Base-by-base conservation (phyloP, 2,797 vertebrate species). In the Diplodus sargus region DNA sequence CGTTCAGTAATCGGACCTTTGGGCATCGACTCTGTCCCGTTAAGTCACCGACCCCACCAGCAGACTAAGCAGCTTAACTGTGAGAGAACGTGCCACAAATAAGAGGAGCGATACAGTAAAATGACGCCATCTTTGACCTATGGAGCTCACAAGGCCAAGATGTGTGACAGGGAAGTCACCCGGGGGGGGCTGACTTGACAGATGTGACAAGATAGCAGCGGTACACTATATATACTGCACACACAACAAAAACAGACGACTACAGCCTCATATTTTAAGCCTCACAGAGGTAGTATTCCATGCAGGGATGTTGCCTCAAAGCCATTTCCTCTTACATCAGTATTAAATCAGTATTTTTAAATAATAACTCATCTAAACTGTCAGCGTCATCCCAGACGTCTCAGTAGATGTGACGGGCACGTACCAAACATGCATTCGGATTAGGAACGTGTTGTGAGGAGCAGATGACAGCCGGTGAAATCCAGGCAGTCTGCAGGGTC, bases 11-110 rank as follows among this genome's bases (percentile, higher is more conserved):
- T 86, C 82, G 76, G 79, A 85, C 82, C 66, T 67, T 62, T 65
- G 64, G 48, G 60, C 30, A 68, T 75, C 17, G 62, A 49, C 73
- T 75, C 45, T 42, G 71, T 74, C 68, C 58, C 13, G 22, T 81
- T 80, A 85, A 77, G 64, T 85, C 80, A 67, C 70, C 16, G 16
- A 69, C 68, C 48, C 23, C 60, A 60, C 57, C 45, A 61, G 22
- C 76, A 75, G 65, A 51, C 66, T 89, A 87, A 90, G 89, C 73
- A 65, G 89, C 83, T 91, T 91, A 88, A 78, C 70, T 78, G 54
- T 60, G 79, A 76, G 61, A 78, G 63, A 82, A 85, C 63, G 79
- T 15, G 79, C 79, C 74, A 76, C 80, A 85, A 74, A 86, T 79
- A 83, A 76, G 69, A 70, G 75, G 51, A 59, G 57, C 16, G 34